Percentiles rank a stretch among this genome's conserved stretches.
Conservation (phyloP, 2,888 invertebrate genomes). For the Drosophila colorata region DNA sequence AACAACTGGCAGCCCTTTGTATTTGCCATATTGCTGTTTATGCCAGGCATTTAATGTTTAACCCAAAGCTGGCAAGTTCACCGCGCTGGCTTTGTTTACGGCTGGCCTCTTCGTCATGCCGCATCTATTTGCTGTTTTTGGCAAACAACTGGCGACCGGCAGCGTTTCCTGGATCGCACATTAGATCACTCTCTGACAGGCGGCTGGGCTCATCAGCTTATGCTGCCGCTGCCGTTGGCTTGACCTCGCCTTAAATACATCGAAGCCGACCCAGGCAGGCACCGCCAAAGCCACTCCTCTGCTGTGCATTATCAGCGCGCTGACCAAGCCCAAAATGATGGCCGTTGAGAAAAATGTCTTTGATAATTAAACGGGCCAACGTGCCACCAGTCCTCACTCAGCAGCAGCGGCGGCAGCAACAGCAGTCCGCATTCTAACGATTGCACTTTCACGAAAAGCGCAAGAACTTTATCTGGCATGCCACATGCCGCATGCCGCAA, state of each 20-base stretch:
- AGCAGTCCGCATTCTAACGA: slow-evolving; percentile 71
- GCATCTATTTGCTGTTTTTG: slow-evolving; percentile 48
- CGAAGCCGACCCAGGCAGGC: slow-evolving; percentile 34
- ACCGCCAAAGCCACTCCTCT: slow-evolving; percentile 65
- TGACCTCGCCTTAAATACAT: slow-evolving; percentile 74
- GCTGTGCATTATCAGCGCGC: slow-evolving; percentile 40
- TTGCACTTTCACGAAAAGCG: slow-evolving; percentile 77
- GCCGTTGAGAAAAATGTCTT: slow-evolving; percentile 70
- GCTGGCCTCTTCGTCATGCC: slow-evolving; percentile 15
- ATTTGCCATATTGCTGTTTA: slow-evolving; percentile 25
- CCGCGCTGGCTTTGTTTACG: slow-evolving; percentile 26
- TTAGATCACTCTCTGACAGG: slow-evolving; percentile 70
- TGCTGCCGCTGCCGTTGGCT: slow-evolving; percentile 32
- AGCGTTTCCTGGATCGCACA: slow-evolving; percentile 76
- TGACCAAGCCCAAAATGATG: slow-evolving; percentile 66
- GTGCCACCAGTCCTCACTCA: slow-evolving; percentile 9
- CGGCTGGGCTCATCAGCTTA: slow-evolving; percentile 28
- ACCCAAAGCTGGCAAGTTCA: slow-evolving; percentile 34
- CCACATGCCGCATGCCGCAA: slow-evolving; percentile 38
- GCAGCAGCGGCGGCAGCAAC: background rate
- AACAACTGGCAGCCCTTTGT: slow-evolving; percentile 37
- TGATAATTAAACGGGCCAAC: slow-evolving; percentile 76
- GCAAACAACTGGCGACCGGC: slow-evolving; percentile 54
- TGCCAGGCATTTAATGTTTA: slow-evolving; percentile 38
- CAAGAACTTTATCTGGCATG: slow-evolving; percentile 79